Evolutionary conservation across 2,113 vertebrate species (phyloP).

Genomic region (Merops nubicus): DNA sequence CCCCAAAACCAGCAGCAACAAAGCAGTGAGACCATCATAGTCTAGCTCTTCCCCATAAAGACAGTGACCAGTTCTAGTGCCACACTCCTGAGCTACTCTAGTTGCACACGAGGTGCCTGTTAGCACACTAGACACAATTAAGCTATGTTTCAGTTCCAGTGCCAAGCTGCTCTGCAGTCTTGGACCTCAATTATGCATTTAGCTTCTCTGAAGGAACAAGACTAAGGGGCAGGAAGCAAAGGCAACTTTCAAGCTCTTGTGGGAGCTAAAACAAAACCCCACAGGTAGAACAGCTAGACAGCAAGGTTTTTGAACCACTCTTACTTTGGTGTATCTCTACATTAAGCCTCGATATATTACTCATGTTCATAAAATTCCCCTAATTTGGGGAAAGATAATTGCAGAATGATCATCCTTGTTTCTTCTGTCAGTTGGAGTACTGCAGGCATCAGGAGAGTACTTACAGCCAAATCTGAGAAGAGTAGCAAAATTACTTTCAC

Average conservation of each 20-base stretch:
- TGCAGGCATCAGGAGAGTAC: background rate
- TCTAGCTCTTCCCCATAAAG: background rate
- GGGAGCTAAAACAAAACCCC: background rate
- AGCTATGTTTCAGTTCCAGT: background rate
- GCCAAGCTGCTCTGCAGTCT: background rate
- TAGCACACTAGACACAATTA: background rate
- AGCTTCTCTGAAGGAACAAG: background rate
- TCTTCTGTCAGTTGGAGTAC: background rate
- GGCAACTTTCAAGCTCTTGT: background rate
- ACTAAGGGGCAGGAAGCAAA: background rate
- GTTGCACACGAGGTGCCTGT: background rate
- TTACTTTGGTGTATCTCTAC: background rate
- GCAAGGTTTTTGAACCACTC: background rate
- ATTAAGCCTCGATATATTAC: background rate
- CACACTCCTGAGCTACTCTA: no score
- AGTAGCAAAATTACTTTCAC: background rate
- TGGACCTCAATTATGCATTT: background rate
- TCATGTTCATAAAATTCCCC: background rate
- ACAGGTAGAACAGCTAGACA: background rate
- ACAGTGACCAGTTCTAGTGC: background rate
- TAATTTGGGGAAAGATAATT: background rate
- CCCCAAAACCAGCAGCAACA: background rate
- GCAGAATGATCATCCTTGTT: background rate
- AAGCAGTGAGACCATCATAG: background rate
- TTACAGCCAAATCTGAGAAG: accelerated